Percentiles rank a stretch among this genome's conserved stretches.
Evolutionary conservation across 2,113 vertebrate genomes (phyloP).

Genomic region (Thalassoma bifasciatum): DNA sequence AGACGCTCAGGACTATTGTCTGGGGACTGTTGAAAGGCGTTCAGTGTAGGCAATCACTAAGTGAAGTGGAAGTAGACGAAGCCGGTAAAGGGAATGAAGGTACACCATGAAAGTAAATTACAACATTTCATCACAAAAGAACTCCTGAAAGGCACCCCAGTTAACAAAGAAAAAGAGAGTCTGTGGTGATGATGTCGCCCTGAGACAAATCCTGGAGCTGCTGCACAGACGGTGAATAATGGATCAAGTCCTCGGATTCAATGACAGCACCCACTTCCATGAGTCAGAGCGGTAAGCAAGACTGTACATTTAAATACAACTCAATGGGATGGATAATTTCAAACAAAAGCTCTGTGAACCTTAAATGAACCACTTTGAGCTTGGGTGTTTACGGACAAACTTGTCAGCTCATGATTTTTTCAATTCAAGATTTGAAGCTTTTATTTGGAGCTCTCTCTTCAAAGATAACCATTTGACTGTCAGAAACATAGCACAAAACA

Average conservation of each 20-base stretch:
- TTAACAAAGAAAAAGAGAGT: constrained; percentile 41
- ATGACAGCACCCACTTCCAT: constrained; percentile 16
- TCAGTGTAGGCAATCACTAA: constrained; percentile 65
- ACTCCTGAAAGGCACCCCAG: constrained; percentile 56
- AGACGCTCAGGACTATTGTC: constrained; percentile 51
- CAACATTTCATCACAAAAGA: constrained; percentile 66
- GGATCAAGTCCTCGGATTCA: constrained; percentile 16
- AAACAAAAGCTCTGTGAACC: constrained; percentile 1
- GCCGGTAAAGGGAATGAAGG: constrained; percentile 40
- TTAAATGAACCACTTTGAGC: not conserved
- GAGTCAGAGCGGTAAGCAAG: not conserved
- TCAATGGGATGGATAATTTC: not conserved
- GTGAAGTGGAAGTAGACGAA: constrained; percentile 60
- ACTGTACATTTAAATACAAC: constrained; percentile 7
- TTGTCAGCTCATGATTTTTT: not conserved
- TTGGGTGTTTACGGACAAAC: not conserved
- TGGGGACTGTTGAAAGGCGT: constrained; percentile 68
- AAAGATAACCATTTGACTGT: not conserved
- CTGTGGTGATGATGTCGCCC: constrained; percentile 41
- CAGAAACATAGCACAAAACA: not conserved
- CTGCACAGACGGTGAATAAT: constrained; percentile 41
- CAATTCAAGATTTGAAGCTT: not conserved
- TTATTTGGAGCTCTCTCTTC: not conserved
- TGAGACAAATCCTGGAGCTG: constrained; percentile 34
- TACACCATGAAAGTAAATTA: constrained; percentile 59